These are phyloP conservation scores for Pterobdella sp. DNA, from an alignment of 2,888 invertebrate genomes.

Conservation along the genomic window DNA sequence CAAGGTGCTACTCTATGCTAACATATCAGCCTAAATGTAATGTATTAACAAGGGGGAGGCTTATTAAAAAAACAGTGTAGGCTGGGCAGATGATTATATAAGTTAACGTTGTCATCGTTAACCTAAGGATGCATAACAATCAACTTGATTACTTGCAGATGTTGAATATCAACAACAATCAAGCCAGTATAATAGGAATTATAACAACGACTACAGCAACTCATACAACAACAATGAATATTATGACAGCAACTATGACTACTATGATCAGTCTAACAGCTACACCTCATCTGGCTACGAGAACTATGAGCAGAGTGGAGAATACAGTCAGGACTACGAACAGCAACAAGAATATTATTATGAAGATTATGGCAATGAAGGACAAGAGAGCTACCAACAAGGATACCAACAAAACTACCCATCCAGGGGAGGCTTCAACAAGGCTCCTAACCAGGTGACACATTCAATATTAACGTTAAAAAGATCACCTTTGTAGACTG, in stretches of 20 bases:
- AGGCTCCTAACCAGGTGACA: background rate
- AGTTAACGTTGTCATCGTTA: too few relatives aligned
- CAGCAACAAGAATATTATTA: too few relatives aligned
- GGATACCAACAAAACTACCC: background rate
- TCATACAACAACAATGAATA: background rate
- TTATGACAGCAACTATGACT: conserved; percentile 5
- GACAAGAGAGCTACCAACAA: background rate
- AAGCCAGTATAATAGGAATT: background rate
- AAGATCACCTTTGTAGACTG: too few relatives aligned
- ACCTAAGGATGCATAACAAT: too few relatives aligned
- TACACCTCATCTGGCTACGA: background rate
- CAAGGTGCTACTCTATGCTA: too few relatives aligned
- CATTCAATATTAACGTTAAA: too few relatives aligned
- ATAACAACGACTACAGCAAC: background rate
- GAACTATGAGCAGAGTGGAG: background rate
- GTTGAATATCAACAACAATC: too few relatives aligned
- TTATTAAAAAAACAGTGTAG: too few relatives aligned
- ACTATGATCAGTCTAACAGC: background rate
- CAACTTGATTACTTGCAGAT: too few relatives aligned
- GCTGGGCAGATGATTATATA: too few relatives aligned
- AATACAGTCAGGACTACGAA: background rate
- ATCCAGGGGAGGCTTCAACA: background rate
- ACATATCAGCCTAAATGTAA: too few relatives aligned
- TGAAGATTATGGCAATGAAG: background rate
- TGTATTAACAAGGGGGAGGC: too few relatives aligned